phyloP scores from a whole-genome alignment of 2,113 vertebrate species.

The Takifugu flavidus region DNA sequence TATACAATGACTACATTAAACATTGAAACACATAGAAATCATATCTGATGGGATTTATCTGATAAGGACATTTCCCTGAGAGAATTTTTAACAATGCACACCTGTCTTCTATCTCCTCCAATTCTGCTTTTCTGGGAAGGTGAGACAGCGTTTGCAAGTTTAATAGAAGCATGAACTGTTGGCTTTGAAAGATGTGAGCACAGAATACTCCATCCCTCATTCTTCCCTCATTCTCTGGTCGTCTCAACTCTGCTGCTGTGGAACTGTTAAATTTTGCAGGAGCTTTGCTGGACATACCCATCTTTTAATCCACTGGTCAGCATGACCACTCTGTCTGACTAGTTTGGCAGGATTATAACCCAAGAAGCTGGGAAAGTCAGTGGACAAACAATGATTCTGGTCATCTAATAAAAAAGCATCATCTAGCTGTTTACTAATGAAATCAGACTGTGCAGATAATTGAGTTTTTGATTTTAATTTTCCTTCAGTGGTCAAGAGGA shows the following conservation, averaged over 20 bases:
- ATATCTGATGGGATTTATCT: neutral
- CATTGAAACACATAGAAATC: too few relatives aligned
- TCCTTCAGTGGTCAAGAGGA: too few relatives aligned
- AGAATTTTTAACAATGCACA: neutral
- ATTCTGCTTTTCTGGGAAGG: slow-evolving; percentile 21
- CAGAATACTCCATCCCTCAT: neutral
- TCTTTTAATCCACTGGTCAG: slow-evolving; percentile 46
- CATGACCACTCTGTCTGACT: slow-evolving; percentile 28
- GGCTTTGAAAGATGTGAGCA: slow-evolving; percentile 19
- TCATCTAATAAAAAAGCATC: too few relatives aligned
- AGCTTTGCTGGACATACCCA: slow-evolving; percentile 36
- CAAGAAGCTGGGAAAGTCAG: neutral
- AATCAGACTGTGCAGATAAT: too few relatives aligned
- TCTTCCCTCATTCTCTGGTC: neutral
- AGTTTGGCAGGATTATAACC: slow-evolving; percentile 24
- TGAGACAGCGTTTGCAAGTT: slow-evolving; percentile 36
- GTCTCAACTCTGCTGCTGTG: slow-evolving; percentile 33
- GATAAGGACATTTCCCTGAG: slow-evolving; percentile 5
- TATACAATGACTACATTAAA: too few relatives aligned
- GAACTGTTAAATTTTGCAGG: slow-evolving; percentile 52
- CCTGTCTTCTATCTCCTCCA: neutral
- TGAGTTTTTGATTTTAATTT: too few relatives aligned
- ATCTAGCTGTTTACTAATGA: too few relatives aligned
- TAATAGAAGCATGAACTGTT: slow-evolving; percentile 24
- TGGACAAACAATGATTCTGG: too few relatives aligned